Conservation (phyloP, 2,113 vertebrate species). For the Dendrocopos noguchii region DNA sequence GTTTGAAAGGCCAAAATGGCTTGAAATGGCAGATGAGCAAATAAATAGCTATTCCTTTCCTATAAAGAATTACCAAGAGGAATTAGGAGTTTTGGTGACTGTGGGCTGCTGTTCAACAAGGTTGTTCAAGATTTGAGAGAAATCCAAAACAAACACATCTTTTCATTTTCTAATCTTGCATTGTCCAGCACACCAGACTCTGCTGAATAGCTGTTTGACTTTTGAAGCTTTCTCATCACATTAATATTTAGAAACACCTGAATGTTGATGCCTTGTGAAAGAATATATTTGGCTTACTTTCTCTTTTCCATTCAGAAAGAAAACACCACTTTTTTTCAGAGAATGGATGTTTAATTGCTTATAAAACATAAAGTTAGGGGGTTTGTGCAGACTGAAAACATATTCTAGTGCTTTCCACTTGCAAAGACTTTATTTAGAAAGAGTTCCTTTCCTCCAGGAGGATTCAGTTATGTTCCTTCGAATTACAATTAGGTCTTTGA, state of each 20-base stretch:
- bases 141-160: not conserved
- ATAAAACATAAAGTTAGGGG: not conserved
- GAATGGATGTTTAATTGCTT: not conserved
- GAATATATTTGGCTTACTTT: not conserved
- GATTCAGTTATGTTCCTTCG: not conserved
- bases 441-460: not conserved
- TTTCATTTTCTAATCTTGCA: not conserved
- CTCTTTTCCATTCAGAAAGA: not conserved
- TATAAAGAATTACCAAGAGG: not conserved
- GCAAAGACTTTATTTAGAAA: not conserved
- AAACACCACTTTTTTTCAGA: not conserved
- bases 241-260: not conserved
- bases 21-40: not conserved
- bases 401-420: not conserved
- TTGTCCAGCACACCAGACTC: not conserved
- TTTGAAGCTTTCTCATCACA: not conserved
- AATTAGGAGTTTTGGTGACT: not conserved
- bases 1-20: not conserved
- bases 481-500: conserved; percentile 31
- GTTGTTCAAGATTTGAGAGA: not conserved
- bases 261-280: not conserved
- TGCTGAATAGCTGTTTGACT: not conserved
- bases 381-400: not conserved
- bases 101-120: not conserved
- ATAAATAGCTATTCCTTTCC: not conserved